These are phyloP conservation scores for Drosophila tanythrix DNA, from an alignment of 2,888 invertebrate genomes.

Conservation along the genomic window DNA sequence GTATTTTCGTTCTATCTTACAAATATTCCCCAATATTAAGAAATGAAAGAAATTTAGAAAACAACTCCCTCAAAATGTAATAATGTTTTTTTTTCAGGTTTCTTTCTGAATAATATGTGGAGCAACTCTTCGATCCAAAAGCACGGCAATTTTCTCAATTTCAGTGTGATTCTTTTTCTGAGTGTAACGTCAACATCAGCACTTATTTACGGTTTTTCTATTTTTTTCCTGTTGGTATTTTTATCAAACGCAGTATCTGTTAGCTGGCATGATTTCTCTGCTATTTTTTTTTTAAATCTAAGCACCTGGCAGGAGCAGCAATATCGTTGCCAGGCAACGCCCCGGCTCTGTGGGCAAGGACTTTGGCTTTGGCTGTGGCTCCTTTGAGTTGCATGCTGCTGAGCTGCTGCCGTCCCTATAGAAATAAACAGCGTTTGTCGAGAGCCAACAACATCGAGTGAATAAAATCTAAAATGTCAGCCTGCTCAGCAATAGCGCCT, in stretches of 20 bases:
- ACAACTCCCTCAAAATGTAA: no score
- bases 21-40: no score
- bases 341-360: slow-evolving; percentile 17
- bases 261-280: background rate
- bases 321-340: slow-evolving; percentile 23
- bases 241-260: slow-evolving; percentile 23
- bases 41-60: no score
- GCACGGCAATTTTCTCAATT: background rate
- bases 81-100: no score
- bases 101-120: no score
- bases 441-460: slow-evolving; percentile 25
- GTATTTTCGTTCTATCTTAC: no score
- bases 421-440: slow-evolving; percentile 35
- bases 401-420: slow-evolving; percentile 41
- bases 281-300: slow-evolving; percentile 41
- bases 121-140: no score
- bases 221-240: slow-evolving; percentile 23
- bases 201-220: slow-evolving; percentile 45
- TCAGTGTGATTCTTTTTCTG: background rate
- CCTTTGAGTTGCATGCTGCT: background rate
- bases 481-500: slow-evolving; percentile 3
- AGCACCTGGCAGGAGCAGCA: slow-evolving; percentile 36
- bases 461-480: slow-evolving; percentile 47
- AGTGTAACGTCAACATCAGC: slow-evolving; percentile 22
- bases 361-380: slow-evolving; percentile 19